Base-by-base conservation (phyloP, 2,888 invertebrate species). In the Lamellibrachia columna region DNA sequence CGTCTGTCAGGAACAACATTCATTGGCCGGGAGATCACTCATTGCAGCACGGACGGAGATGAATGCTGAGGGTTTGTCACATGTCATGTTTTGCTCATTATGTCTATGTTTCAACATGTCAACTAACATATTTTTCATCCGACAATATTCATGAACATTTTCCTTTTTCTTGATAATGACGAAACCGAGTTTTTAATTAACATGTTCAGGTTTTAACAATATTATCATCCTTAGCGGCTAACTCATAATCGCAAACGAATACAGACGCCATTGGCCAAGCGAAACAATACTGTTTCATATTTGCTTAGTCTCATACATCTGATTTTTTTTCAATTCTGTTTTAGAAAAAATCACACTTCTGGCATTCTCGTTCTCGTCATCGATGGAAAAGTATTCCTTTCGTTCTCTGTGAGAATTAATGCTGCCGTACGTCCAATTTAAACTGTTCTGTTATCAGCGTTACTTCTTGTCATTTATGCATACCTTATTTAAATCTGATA, bases 11-110 rank as follows among this genome's bases (percentile, higher is more conserved):
- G 75, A 75, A 75, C 75, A 15, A 75, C 75, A 15, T 22, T 22
- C 6, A 22, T 75, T 75, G 75, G n/a, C 75, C 15, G 75, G 75
- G 75, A 75, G 22, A 75, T 75, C 75, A 75, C 75, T 75, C 75
- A 75, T 6, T 6, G 2, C 22, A 22, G 22, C 75, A 15, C 4
- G 75, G 60, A 60, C 60, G 15, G 60, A 15, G 75, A 75, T n/a
- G 75, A 75, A 22, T 75, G 6, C 22, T 75, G 75, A 22, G 75
- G 75, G 75, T 75, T 75, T 75, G 75, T 75, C 75, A 75, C 3
- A n/a, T 75, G 75, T 75, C 75, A 75, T 22, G 75, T 75, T 75
- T 75, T 75, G 75, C 75, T 75, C 75, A 22, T 75, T 75, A 75
- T 75, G 75, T 75, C 75, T 75, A 15, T 6, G 22, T 75, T 75